A percentile compares a stretch with the other conserved stretches of the same genome.
Evolutionary conservation across 1,140 invertebrate species (phyloP).

Genomic region (Scaptomyza graminum): DNA sequence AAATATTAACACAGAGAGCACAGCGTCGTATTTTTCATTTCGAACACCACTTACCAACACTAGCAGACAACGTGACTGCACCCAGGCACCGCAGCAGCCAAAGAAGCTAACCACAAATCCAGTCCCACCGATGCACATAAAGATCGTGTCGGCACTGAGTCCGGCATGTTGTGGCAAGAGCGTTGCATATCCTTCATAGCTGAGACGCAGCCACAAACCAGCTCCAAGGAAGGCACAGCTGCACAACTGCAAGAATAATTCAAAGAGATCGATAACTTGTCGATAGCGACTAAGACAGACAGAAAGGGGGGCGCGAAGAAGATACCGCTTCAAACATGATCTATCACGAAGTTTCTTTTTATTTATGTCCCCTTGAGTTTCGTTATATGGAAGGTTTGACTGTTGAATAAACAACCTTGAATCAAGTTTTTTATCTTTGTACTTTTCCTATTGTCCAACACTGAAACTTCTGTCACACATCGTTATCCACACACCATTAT

Average conservation of each 20-base stretch:
- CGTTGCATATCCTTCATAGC: constrained; percentile 89
- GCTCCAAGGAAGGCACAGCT: constrained; percentile 90
- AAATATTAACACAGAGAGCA: not conserved
- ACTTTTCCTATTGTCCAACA: not conserved
- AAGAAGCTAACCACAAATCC: constrained; percentile 91
- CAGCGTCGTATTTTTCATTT: not conserved
- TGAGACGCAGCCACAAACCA: constrained; percentile 89
- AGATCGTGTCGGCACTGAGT: constrained; percentile 88
- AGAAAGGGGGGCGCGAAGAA: too few species aligned
- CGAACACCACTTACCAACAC: constrained; percentile 87
- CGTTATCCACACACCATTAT: not conserved
- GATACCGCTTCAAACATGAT: too few species aligned
- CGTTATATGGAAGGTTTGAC: too few species aligned
- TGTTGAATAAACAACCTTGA: too few species aligned
- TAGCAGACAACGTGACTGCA: constrained; percentile 90
- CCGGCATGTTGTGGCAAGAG: constrained; percentile 89
- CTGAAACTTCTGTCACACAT: not conserved
- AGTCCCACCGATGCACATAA: constrained; percentile 88
- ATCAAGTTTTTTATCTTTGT: too few species aligned
- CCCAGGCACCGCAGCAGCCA: constrained; percentile 92
- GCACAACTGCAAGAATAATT: constrained; percentile 86
- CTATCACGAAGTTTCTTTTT: too few species aligned
- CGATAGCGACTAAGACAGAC: constrained; percentile 8
- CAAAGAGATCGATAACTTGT: constrained; percentile 3
- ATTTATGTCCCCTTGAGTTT: too few species aligned